A percentile compares a stretch with the other conserved stretches of the same genome.
These are phyloP conservation scores for Opisthocomus hoazin DNA, from an alignment of 2,113 vertebrate species.

Conservation along the genomic window DNA sequence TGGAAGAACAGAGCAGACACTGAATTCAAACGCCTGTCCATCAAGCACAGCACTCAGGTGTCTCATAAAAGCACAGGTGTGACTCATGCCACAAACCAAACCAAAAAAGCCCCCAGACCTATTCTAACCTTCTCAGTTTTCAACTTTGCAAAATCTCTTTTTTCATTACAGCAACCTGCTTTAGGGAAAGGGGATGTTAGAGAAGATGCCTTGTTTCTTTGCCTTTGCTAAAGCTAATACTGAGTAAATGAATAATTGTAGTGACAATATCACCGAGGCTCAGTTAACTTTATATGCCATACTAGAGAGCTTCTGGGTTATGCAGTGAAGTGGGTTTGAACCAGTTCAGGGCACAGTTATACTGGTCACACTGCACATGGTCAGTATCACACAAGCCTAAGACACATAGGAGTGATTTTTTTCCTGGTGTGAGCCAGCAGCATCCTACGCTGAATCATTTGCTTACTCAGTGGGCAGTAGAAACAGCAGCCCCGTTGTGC, in stretches of 20 bases:
- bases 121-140: not conserved
- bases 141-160: not conserved
- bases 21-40: not conserved
- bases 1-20: not conserved
- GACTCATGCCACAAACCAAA: not conserved
- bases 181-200: not conserved
- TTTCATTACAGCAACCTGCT: not conserved
- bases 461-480: not conserved
- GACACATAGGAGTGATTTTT: not conserved
- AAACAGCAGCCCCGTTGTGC: not conserved
- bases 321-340: not conserved
- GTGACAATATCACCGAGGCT: not conserved
- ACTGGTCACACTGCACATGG: not conserved
- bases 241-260: not conserved
- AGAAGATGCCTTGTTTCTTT: not conserved
- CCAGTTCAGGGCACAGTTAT: not conserved
- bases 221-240: not conserved
- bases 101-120: not conserved
- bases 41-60: rapidly evolving
- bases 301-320: not conserved
- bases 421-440: not conserved
- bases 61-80: not conserved
- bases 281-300: not conserved
- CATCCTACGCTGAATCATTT: not conserved
- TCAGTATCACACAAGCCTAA: not conserved